Evolutionary conservation across 2,113 vertebrate species (phyloP).

Genomic region (Gymnorhina tibicen): DNA sequence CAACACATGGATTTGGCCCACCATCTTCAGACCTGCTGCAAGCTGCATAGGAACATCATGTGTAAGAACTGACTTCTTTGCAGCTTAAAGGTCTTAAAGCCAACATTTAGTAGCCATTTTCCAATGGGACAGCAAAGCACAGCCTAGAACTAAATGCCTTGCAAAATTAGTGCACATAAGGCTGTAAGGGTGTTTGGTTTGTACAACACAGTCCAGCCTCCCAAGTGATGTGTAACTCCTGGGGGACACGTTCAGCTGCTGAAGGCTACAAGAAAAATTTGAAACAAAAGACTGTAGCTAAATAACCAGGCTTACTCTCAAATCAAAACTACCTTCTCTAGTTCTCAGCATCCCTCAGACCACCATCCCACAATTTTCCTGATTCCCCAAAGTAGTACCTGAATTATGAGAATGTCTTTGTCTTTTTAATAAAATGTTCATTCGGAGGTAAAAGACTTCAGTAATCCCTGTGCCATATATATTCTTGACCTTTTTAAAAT

Average conservation of each 20-base stretch:
- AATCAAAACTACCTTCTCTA: background rate
- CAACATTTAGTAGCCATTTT: background rate
- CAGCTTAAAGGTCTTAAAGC: background rate
- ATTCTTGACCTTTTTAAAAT: background rate
- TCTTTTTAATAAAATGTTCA: background rate
- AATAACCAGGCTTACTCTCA: background rate
- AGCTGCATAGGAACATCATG: background rate
- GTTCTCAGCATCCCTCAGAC: background rate
- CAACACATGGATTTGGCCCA: background rate
- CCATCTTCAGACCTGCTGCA: background rate
- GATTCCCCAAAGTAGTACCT: background rate
- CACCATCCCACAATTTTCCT: background rate
- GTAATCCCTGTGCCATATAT: background rate
- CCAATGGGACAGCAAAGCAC: background rate
- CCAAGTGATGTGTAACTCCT: background rate
- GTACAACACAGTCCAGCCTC: background rate
- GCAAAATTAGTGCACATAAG: background rate
- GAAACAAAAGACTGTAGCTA: background rate
- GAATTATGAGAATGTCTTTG: background rate
- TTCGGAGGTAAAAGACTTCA: background rate
- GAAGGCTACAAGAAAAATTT: background rate
- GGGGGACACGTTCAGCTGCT: background rate
- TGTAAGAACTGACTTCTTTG: background rate
- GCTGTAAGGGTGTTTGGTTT: background rate
- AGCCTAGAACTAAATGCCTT: background rate